Base-by-base conservation (phyloP, 2,797 vertebrate species). In the Sebastes vulpes region DNA sequence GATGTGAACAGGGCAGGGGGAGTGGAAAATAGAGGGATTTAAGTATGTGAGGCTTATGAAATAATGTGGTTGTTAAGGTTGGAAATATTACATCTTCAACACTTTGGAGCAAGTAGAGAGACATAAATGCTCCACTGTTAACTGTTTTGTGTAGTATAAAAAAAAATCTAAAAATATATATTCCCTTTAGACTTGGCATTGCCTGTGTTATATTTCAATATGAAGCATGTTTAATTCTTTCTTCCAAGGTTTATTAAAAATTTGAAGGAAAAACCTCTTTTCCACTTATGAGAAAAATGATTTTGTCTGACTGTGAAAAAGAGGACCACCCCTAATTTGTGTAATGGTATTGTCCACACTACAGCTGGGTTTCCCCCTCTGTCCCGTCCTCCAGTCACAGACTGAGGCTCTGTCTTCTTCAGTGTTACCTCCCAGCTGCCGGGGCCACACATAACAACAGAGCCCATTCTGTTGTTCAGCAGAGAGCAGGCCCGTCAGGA, bases 371-470 rank as follows among this genome's bases (percentile, higher is more conserved):
- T 94, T 96, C 84, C 86, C 96, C 94, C 58, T 80, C 85, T 82
- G 78, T 90, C 79, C 71, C 71, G 48, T 86, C 79, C 63, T 95
- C 94, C 94, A 90, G 92, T 95, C 94, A 94, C 89, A 97, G 96
- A 98, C 96, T 95, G 96, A 96, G 95, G 93, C 96, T 96, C 96
- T 97, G 96, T 97, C 96, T 96, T 97, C 96, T 96, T 96, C 93
- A 94, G 96, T 95, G 94, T 96, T 96, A 96, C 96, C 96, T 97
- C 96, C 95, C 96, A 97, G 98, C 97, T 97, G 97, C 97, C 95
- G 92, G 93, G 95, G 94, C 96, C 95, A 84, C 89, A 89, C 93
- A 96, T 95, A 96, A 98, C 97, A 98, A 98, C 97, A 97, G 95
- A 97, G 96, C 91, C 95, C 81, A 92, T 96, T 97, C 97, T 98